phyloP scores from a whole-genome alignment of 2,888 invertebrate species.

The Aproaerema taeniolella region DNA sequence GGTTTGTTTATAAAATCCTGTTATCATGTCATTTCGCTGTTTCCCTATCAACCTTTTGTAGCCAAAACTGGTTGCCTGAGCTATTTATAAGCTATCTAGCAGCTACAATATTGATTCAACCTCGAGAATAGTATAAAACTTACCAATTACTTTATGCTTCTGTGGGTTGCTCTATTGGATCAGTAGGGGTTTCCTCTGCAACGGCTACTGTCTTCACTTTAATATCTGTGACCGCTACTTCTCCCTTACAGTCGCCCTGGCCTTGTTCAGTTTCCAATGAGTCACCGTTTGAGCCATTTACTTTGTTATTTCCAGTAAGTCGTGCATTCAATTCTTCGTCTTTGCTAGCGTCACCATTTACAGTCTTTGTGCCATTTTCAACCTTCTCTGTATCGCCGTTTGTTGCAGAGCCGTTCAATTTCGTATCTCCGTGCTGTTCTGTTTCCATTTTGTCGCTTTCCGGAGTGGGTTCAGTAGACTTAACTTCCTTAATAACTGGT shows the following conservation, averaged over 20 bases:
- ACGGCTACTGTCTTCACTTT: conserved; percentile 77
- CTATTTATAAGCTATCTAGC: too few species aligned
- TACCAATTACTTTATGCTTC: conserved; percentile 67
- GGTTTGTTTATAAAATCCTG: too few species aligned
- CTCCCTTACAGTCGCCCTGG: conserved; percentile 53
- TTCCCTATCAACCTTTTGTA: too few species aligned
- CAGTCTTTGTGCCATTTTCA: conserved; percentile 13
- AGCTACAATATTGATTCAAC: too few species aligned
- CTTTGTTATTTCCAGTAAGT: conserved; percentile 53
- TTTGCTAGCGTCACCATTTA: conserved; percentile 53
- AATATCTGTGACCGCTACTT: conserved; percentile 58
- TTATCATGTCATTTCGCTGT: too few species aligned
- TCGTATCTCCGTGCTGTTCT: conserved; percentile 50
- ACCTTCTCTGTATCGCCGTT: conserved; percentile 41
- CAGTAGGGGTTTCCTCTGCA: conserved; percentile 59
- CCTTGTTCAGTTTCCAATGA: conserved; percentile 34
- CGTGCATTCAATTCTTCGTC: conserved; percentile 51
- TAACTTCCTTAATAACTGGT: conserved; percentile 15
- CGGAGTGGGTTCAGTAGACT: conserved; percentile 10
- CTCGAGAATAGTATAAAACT: too few species aligned
- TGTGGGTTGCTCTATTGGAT: conserved; percentile 68
- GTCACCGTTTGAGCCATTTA: conserved; percentile 45
- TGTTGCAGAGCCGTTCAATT: too few species aligned
- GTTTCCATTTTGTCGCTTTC: conserved; percentile 29
- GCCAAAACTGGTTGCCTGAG: too few species aligned